Base-by-base conservation (phyloP, 2,113 vertebrate genomes). In the Fregetta grallaria region DNA sequence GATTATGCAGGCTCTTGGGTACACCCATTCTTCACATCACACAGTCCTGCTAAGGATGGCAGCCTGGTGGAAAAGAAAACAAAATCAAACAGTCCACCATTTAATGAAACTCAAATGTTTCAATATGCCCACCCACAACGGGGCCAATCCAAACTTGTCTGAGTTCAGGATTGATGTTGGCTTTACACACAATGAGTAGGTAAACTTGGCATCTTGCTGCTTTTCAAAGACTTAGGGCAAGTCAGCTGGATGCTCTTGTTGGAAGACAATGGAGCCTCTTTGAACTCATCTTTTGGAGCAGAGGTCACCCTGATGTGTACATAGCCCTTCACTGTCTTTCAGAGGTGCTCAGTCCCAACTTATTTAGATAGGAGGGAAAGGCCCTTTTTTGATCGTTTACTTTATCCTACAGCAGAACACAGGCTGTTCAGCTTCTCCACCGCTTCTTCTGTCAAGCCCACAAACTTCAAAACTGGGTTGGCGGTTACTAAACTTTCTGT, bases 101-200 rank as follows among this genome's bases (percentile, higher is more conserved):
- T 71, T 76, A 93, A 92, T 81, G 49, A 95, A 95, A 95, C 73
- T 84, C 65, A 84, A 36, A 73, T 21, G 34, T 91, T 95, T 89
- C 74, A 76, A 21, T 58, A 86, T 75, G 86, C 92, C 77, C 86
- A 95, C 73, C 73, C 94, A 89, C 91, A 89, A 90, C 0, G 15
- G 55, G 86, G 45, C 92, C 70, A 91, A 81, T 84, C 61, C 70
- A 87, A 68, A 92, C 94, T 94, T 96, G 96, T 56, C 65, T 91
- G 83, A 94, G 27, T 76, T 85, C 56, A 91, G 65, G 80, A 85
- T 21, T 94, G 88, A 89, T 94, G 86, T 89, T 87, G 76, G 76
- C 40, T 80, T 81, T 59, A 55, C 63, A 61, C 49, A 87, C 25
- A 94, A 59, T 61, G 44, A 94, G 79, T 84, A 91, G 95, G 92